Evolutionary conservation across 1,140 invertebrate species (phyloP), one percentile per base, ranked within the genome.

Genomic region (Drosophila burlai): DNA sequence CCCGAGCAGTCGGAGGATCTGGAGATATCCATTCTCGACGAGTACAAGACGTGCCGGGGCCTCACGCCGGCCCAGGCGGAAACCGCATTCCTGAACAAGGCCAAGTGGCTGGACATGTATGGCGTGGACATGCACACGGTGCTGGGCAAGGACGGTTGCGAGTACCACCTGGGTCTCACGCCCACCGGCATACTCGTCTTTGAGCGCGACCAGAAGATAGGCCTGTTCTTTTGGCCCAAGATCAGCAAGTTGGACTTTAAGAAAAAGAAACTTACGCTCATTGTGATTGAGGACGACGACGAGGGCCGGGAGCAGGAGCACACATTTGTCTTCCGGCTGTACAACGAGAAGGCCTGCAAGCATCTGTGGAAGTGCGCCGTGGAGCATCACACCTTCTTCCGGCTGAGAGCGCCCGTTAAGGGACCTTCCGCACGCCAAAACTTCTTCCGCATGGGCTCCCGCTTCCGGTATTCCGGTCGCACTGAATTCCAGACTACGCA

Each of bases 351-450:
- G 93, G 98, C 99, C 1, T 99, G 98, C 93, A 99, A 99, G 93
- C 99, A 99, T 94, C 94, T 99, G 68, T 99, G 99, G 99, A 99
- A 99, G 93, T 99, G 99, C 94, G 99, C 99, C 24, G 97, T 99
- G 1, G 99, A 99, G 93, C 98, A 99, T 94, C 99, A 99, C 93
- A 97, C 98, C 0, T 99, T 99, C 94, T 99, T 99, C 95, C 95
- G 99, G 78, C 94, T 99, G 16, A 95, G 97, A 73, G 97, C 97
- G 31, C 97, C 98, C 0, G 96, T 97, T 0, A 98, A 98, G 93
- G 97, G 97, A 4, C 97, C 97, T 0, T 97, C 96, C 24, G 96
- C 97, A 0, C 94, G 97, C 34, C 98, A 99, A 92, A 99, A 99
- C 93, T 99, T 99, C 93, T 99, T 99, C 94, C 95, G 98, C 64